Evolutionary conservation across 92 coral and sea anemone genomes (phyloP), one percentile per base, ranked within the genome.

Genomic region (Zoanthus gigantus): DNA sequence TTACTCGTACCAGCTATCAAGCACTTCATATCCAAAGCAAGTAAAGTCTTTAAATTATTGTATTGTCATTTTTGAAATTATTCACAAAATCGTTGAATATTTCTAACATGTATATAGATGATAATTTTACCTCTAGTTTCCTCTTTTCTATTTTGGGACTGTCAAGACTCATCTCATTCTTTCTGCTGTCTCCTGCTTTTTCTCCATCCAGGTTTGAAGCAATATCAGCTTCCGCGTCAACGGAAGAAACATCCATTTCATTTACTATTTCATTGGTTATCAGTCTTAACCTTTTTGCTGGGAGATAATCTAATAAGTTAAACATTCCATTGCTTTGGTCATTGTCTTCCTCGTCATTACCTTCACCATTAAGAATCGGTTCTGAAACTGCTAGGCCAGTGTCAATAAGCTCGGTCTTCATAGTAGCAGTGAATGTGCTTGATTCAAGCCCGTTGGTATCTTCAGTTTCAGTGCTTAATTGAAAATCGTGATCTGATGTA

Each of bases 231-330:
- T 63, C 69, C 4, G 23, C 69, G 17, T 17, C 69, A n/a, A 16
- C 9, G 12, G 69, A 63, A 63, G 69, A 63, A 63, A 63, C 17
- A 5, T n/a, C 69, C 30, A 17, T n/a, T 16, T 5, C 69, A 63
- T 4, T 44, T 1, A 42, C 56, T 6, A 12, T 18, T 23, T 75
- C 32, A 15, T 75, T 37, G 7, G 46, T 58, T 23, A 48, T 75
- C 16, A 17, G 57, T 75, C 79, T 75, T 23, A 48, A 17, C 16
- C 18, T 75, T 31, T 75, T 10, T 3, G 61, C 79, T 2, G 79
- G 79, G 13, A 75, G 79, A 48, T 75, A 75, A 53, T 75, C 61
- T 28, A 48, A 46, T 60, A 75, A 8, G 42, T 75, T 75, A 3
- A 47, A 75, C 37, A 75, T 13, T 46, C 18, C 60, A 47, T 30